Base-by-base conservation (phyloP, 2,888 invertebrate species). In the Cataglyphis rosenhaueri region DNA sequence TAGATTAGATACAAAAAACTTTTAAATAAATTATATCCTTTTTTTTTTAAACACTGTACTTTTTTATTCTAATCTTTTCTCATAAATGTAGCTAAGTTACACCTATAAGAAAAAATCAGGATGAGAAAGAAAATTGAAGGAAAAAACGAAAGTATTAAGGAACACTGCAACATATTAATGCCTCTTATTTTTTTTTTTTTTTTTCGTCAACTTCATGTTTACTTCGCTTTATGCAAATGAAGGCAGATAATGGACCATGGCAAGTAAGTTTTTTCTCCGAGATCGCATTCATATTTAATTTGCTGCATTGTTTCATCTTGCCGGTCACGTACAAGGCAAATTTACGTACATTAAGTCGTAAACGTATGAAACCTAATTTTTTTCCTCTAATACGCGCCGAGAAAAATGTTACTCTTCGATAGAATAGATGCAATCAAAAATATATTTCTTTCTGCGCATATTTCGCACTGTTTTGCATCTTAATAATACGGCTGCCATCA, bases 161-260 rank as follows among this genome's bases (percentile, higher is more conserved):
- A 32, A 68, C 44, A 18, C 57, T 57, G 41, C 21, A 3, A 0
- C 35, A 15, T 25, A 55, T 29, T 55, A 55, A 38, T 66, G 15
- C 1, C 12, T 55, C 9, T 35, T 6, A 35, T 35, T 35, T 21
- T 21, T 57, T 76, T 44, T 15, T 55, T 57, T 29, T 65, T 5
- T 1, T 15, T 55, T 57, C n/a, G 41, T 68, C 41, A 78, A 78
- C 29, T 52, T 66, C 18, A 41, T 70, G 32, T 59, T 78, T 59
- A 59, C 32, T 21, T 21, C 8, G 18, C 29, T 29, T 52, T 76
- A 65, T 76, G 75, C 65, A 68, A 12, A 78, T 68, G 68, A 18
- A 41, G 18, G 10, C 35, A 18, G 8, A 32, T 15, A 35, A 62
- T 12, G 18, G 29, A 61, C 25, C 8, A n/a, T 15, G 10, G 12